These are phyloP conservation scores for Reinhardtius hippoglossoides DNA, from an alignment of 2,113 vertebrate genomes.

Conservation along the genomic window DNA sequence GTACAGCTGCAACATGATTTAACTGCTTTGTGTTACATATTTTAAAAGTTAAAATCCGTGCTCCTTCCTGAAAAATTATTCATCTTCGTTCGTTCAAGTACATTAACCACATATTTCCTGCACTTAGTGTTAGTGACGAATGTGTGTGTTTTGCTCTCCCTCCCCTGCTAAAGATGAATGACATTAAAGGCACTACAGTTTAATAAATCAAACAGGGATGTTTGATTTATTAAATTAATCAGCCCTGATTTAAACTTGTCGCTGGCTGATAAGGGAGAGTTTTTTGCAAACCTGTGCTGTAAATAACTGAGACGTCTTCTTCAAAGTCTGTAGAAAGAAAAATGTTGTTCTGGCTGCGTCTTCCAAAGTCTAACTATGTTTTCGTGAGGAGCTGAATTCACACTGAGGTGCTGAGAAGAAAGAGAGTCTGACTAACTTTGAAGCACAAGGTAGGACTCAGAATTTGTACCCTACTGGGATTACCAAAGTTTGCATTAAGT, in stretches of 20 bases:
- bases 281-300: constrained; percentile 45
- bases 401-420: constrained; percentile 46
- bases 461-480: constrained; percentile 27
- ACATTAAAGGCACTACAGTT: too few species aligned
- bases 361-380: constrained; percentile 37
- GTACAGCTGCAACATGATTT: background rate
- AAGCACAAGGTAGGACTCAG: constrained; percentile 24
- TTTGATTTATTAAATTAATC: constrained; percentile 7
- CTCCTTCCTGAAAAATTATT: background rate
- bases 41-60: background rate
- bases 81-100: too few species aligned
- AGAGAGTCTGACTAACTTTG: constrained; percentile 42
- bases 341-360: constrained; percentile 32
- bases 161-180: too few species aligned
- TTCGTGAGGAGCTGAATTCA: constrained; percentile 36
- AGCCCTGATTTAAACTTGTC: constrained; percentile 47
- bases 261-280: constrained; percentile 15
- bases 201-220: too few species aligned
- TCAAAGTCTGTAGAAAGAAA: constrained; percentile 54
- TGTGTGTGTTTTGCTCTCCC: too few species aligned
- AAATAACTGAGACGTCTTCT: constrained; percentile 62
- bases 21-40: background rate
- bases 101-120: too few species aligned
- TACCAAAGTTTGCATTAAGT: constrained; percentile 44
- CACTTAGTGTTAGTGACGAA: too few species aligned